Percentiles rank a stretch among this genome's conserved stretches.
Evolutionary conservation across 1,140 invertebrate genomes (phyloP).

Genomic region (Temnothorax curvispinosus): DNA sequence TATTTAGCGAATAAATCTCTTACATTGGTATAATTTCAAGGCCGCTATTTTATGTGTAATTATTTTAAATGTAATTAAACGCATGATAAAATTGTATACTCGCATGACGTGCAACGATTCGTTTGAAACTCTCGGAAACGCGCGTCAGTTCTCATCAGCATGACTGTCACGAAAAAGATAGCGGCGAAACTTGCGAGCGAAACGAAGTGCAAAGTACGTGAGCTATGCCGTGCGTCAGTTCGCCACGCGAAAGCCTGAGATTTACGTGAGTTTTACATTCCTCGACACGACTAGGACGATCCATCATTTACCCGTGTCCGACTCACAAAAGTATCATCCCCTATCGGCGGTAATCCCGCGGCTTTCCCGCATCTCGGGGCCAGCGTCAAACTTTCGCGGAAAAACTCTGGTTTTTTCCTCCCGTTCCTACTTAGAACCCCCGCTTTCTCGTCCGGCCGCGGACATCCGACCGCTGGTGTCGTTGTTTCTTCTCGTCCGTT

Average conservation of each 20-base stretch:
- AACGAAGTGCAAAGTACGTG: constrained; percentile 72
- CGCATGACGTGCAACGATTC: background rate
- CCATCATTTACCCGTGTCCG: constrained; percentile 84
- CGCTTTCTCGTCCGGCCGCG: constrained; percentile 29
- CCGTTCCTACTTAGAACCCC: background rate
- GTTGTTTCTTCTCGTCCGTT: background rate
- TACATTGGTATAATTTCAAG: background rate
- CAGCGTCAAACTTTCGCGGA: constrained; percentile 75
- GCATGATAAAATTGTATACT: background rate
- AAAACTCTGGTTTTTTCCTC: constrained; percentile 69
- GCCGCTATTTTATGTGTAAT: background rate
- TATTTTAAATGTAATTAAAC: background rate
- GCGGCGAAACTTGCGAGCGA: constrained; percentile 39
- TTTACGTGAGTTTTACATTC: constrained; percentile 83
- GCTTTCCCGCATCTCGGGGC: constrained; percentile 72
- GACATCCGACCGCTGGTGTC: background rate
- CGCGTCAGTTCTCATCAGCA: constrained; percentile 48
- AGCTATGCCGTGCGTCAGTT: constrained; percentile 53
- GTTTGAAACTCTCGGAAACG: constrained; percentile 13
- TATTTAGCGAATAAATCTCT: background rate
- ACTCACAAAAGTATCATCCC: constrained; percentile 80
- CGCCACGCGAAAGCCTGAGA: constrained; percentile 73
- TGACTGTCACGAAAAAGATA: constrained; percentile 56
- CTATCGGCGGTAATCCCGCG: constrained; percentile 76
- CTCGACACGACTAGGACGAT: constrained; percentile 74